Evolutionary conservation across 2,113 vertebrate genomes (phyloP).

Genomic region (Pseudopipra pipra): DNA sequence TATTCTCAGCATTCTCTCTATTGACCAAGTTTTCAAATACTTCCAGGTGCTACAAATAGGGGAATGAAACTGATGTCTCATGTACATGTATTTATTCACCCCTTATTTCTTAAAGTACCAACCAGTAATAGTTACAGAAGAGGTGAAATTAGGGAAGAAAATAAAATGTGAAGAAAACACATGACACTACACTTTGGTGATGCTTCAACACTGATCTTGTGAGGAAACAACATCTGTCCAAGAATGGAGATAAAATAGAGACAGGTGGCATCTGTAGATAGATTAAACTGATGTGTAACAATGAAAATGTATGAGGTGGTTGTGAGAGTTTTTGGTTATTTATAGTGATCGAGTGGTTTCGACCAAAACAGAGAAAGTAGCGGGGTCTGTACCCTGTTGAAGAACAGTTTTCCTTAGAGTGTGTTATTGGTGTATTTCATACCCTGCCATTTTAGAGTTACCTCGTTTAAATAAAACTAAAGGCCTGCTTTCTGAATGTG

Average conservation of each 20-base stretch:
- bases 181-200: neutral
- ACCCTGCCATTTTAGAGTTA: neutral
- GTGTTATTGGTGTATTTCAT: neutral
- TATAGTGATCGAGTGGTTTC: neutral
- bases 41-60: neutral
- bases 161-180: neutral
- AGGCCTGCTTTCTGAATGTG: neutral
- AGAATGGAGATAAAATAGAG: neutral
- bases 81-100: rapidly evolving
- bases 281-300: neutral
- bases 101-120: neutral
- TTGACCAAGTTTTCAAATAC: neutral
- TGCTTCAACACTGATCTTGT: neutral
- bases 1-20: neutral
- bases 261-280: neutral
- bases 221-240: neutral
- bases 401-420: neutral
- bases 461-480: neutral
- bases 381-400: neutral
- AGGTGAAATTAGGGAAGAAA: neutral
- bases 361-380: neutral
- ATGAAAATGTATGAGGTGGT: neutral
- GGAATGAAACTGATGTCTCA: neutral
- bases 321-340: neutral
- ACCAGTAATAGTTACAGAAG: neutral